phyloP scores from a whole-genome alignment of 2,113 vertebrate species.

The Sclerurus mexicanus region DNA sequence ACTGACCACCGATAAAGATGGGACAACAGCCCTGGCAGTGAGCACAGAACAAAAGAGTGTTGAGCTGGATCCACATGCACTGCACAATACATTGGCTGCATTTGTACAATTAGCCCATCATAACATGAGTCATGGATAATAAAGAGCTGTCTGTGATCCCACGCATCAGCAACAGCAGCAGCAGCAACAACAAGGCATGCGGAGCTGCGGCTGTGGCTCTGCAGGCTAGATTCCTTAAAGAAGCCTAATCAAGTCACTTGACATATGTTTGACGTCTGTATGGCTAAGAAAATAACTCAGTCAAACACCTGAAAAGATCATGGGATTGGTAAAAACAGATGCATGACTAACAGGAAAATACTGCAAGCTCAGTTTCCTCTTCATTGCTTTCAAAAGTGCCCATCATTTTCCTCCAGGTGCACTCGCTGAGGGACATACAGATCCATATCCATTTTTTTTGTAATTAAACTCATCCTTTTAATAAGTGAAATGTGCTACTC shows the following conservation, averaged over 20 bases:
- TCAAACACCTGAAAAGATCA: not conserved
- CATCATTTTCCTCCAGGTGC: not conserved
- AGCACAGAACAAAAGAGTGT: conserved; percentile 2
- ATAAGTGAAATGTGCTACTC: not conserved
- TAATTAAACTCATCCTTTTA: not conserved
- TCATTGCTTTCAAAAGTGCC: not conserved
- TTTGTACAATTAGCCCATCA: not conserved
- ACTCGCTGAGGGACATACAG: not conserved
- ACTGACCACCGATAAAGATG: not conserved
- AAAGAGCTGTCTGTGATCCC: conserved; percentile 10
- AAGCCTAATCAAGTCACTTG: not conserved
- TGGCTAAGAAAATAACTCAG: not conserved
- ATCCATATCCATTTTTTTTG: not conserved
- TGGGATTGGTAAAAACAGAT: not conserved
- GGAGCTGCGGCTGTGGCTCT: not conserved
- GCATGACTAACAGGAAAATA: not conserved
- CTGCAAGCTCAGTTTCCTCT: not conserved
- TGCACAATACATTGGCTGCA: not conserved
- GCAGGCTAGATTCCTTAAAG: not conserved
- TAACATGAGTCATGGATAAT: not conserved
- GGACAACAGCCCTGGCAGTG: not conserved
- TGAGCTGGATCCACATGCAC: not conserved
- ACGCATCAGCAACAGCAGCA: not conserved
- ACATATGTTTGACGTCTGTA: not conserved
- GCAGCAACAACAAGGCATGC: not conserved